Base-by-base conservation (phyloP, 1,140 invertebrate genomes). In the Apis laboriosa region DNA sequence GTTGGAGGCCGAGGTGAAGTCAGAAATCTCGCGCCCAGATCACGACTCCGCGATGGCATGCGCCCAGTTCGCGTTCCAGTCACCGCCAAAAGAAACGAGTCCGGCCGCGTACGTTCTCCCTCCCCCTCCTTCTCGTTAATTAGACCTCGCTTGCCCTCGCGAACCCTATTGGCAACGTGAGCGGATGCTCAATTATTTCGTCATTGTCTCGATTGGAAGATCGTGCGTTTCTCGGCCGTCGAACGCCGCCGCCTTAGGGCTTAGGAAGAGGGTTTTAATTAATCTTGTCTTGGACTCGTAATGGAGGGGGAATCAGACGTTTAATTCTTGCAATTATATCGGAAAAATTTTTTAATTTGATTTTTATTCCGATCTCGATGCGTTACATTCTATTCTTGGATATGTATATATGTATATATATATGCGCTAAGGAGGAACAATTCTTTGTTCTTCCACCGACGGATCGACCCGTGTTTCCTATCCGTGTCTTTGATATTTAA, bases 131-230 rank as follows among this genome's bases (percentile, higher is more conserved):
- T 80, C 77, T 88, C 86, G 86, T 87, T 88, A 88, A 88, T 88
- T 88, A 87, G 83, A 53, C 73, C 28, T 24, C 68, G 64, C 19
- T 64, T 63, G 81, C 73, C 77, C 81, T 80, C 63, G 55, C 81
- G 68, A 86, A 87, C 67, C 73, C 85, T 87, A 80, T 87, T 75
- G 80, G 68, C 81, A 87, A 87, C 82, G 86, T 87, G 86, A 87
- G 43, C 77, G 49, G 86, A 80, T 73, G 73, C n/a, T 73, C 85
- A 80, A 87, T 87, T 87, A 84, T 84, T 87, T 87, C 63, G 85
- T 87, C 86, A 80, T 83, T 71, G 67, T 63, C 51, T 78, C 12
- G 71, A 75, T 80, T 76, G 72, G n/a, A n/a, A 28, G 51, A 56
- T 51, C 71, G 21, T 15, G 79, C 49, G 15, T 64, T 21, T 1